Conservation (phyloP, 2,888 invertebrate genomes). For the Nebria salina region DNA sequence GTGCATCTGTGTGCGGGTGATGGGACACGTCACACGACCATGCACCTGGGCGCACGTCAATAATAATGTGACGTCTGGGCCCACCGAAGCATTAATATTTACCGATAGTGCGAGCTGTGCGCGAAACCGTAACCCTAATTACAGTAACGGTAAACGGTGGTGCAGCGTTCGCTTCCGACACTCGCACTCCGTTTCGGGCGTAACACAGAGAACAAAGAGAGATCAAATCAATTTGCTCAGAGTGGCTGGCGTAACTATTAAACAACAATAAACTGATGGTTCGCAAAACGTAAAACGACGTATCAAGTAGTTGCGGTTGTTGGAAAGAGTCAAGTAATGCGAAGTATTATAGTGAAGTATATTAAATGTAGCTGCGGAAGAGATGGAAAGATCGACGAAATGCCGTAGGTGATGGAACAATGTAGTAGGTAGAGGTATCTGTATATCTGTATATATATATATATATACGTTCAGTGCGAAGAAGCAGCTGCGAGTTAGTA, state of each 20-base stretch:
- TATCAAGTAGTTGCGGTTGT: background rate
- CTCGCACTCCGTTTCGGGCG: slow-evolving; percentile 4
- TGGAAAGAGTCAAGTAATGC: background rate
- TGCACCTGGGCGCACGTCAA: slow-evolving; percentile 11
- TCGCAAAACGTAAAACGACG: no score
- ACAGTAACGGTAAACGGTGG: background rate
- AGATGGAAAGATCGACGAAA: background rate
- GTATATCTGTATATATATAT: no score
- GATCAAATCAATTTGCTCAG: no score
- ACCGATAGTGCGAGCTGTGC: background rate
- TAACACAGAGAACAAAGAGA: background rate
- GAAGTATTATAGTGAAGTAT: background rate
- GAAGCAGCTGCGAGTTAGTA: slow-evolving; percentile 45
- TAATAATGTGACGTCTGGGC: slow-evolving; percentile 9
- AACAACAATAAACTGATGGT: no score
- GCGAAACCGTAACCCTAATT: background rate
- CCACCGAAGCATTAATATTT: slow-evolving; percentile 11
- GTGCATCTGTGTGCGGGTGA: background rate
- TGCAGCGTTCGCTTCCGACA: background rate
- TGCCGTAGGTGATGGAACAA: slow-evolving; percentile 28
- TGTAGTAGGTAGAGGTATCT: slow-evolving; percentile 5
- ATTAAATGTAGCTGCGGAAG: background rate
- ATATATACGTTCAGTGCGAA: slow-evolving; percentile 13
- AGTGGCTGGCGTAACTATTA: no score
- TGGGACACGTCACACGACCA: background rate